Evolutionary conservation across 35 echinoderm and acorn worm genomes (phyloP).

Genomic region (Amphiura filiformis): DNA sequence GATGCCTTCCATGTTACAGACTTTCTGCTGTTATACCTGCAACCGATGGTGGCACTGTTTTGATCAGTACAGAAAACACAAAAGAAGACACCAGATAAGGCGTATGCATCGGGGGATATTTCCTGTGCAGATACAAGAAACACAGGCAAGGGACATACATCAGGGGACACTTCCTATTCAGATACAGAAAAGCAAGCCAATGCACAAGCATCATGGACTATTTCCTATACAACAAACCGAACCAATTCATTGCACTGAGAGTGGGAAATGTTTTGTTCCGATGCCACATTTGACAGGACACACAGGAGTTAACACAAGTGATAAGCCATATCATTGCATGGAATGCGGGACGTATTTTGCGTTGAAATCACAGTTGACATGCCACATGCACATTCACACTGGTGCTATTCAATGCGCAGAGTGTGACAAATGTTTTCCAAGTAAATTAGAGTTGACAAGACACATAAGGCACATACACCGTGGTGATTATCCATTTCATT

Average conservation of each 20-base stretch:
- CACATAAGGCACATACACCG: neutral
- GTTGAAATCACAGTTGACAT: neutral
- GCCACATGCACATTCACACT: neutral
- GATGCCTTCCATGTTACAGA: no score
- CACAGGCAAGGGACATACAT: no score
- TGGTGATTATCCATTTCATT: conserved; percentile 21
- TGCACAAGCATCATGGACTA: neutral
- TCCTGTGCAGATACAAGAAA: no score
- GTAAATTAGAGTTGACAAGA: neutral
- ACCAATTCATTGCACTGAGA: neutral
- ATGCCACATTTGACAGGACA: neutral
- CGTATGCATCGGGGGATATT: no score
- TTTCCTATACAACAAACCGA: no score
- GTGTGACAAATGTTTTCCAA: neutral
- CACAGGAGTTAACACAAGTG: neutral
- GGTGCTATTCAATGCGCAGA: neutral
- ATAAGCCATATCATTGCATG: neutral
- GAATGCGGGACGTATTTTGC: conserved; percentile 6
- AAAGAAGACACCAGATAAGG: no score
- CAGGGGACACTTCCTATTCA: no score
- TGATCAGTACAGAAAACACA: no score
- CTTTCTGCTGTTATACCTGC: no score
- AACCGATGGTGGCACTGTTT: no score
- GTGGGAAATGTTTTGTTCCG: neutral
- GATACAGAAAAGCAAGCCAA: no score